A percentile compares a stretch with the other conserved stretches of the same genome.
Conservation (phyloP, 2,113 vertebrate species). For the Paraplagusia blochii region DNA sequence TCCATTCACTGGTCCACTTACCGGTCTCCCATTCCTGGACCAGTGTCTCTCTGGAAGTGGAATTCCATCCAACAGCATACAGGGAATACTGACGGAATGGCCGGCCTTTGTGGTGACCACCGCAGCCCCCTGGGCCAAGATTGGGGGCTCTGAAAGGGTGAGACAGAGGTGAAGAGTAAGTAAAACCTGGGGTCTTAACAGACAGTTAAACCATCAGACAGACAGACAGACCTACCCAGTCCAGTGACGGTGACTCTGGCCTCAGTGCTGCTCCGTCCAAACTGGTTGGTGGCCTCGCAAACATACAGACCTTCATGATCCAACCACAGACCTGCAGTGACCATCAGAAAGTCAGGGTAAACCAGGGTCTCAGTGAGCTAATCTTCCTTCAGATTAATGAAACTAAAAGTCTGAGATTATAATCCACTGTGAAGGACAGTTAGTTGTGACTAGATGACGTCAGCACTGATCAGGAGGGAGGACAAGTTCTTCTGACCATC, state of each 20-base stretch:
- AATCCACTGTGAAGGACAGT: too few species aligned
- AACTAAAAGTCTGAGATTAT: too few species aligned
- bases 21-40: constrained; percentile 78
- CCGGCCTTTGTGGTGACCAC: constrained; percentile 71
- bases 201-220: too few species aligned
- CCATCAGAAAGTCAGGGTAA: constrained; percentile 16
- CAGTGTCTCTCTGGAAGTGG: constrained; percentile 84
- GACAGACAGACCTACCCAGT: constrained; percentile 73
- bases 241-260: constrained; percentile 80
- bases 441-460: too few species aligned
- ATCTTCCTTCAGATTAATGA: too few species aligned
- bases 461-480: too few species aligned
- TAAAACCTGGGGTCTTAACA: too few species aligned
- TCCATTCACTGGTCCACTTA: too few species aligned
- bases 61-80: constrained; percentile 81
- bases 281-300: constrained; percentile 87
- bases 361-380: too few species aligned
- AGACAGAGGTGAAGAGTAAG: too few species aligned
- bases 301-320: constrained; percentile 83
- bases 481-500: too few species aligned
- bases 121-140: constrained; percentile 77
- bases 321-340: constrained; percentile 74
- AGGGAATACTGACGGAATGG: constrained; percentile 82
- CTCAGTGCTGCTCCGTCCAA: constrained; percentile 79
- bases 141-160: constrained; percentile 77